A percentile compares a stretch with the other conserved stretches of the same genome.
Evolutionary conservation across 2,797 vertebrate species (phyloP).

Genomic region (Chromis chromis): DNA sequence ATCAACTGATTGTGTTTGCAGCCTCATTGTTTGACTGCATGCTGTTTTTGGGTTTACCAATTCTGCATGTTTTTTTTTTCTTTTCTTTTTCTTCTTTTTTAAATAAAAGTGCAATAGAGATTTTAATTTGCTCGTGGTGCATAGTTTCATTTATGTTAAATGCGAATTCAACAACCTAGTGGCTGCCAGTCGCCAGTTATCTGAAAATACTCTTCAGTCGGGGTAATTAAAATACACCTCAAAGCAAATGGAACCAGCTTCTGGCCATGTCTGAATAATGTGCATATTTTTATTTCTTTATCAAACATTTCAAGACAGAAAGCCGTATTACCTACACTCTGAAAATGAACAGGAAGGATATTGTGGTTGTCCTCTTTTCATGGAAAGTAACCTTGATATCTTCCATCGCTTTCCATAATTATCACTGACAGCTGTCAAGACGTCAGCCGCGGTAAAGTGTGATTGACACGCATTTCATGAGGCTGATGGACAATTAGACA

Average conservation of each 20-base stretch:
- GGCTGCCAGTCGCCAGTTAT: not conserved
- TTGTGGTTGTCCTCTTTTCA: constrained; percentile 84
- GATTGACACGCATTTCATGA: constrained; percentile 67
- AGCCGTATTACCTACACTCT: constrained; percentile 51
- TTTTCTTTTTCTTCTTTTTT: too few species aligned
- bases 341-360: constrained; percentile 84
- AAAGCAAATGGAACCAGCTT: not conserved
- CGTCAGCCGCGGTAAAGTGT: constrained; percentile 43
- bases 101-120: constrained; percentile 69
- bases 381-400: constrained; percentile 83
- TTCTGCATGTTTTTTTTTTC: constrained; percentile 41
- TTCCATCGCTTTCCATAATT: constrained; percentile 85
- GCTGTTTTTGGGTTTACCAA: constrained; percentile 31
- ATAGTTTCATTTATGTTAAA: not conserved
- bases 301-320: constrained; percentile 28
- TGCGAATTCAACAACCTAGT: not conserved
- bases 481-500: constrained; percentile 66
- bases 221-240: constrained; percentile 19
- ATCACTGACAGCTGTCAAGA: constrained; percentile 72
- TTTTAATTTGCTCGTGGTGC: not conserved
- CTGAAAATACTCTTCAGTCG: not conserved
- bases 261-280: not conserved
- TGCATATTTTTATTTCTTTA: constrained; percentile 9
- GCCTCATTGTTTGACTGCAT: constrained; percentile 23
- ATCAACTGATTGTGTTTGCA: constrained; percentile 31